phyloP scores from a whole-genome alignment of 2,797 vertebrate genomes.

The Cercopithecus petaurista region DNA sequence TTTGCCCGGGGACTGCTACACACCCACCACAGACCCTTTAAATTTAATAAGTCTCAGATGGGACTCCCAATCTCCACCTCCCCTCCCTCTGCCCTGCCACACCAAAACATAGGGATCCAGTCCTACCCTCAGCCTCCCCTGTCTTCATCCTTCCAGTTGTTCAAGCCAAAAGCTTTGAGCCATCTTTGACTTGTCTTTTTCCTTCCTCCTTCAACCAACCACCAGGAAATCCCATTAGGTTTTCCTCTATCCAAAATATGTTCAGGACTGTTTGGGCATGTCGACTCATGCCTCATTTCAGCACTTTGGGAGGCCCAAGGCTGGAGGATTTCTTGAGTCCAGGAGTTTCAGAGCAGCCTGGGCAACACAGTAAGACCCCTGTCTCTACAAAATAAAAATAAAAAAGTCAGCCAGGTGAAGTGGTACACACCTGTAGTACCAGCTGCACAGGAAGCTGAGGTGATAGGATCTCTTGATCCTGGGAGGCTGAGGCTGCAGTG shows the following conservation, averaged over 20 bases:
- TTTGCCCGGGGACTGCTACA: neutral
- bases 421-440: neutral
- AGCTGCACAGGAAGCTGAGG: neutral
- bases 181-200: too few species aligned
- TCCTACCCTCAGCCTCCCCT: too few species aligned
- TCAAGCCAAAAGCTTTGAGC: neutral
- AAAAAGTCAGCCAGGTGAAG: neutral
- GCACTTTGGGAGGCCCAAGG: neutral
- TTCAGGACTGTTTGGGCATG: neutral
- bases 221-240: neutral
- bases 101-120: neutral
- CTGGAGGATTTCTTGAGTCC: neutral
- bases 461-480: neutral
- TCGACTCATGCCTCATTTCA: accelerated
- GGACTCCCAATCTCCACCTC: too few species aligned
- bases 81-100: neutral
- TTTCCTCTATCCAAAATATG: neutral
- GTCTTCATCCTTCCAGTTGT: neutral
- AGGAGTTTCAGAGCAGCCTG: neutral
- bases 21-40: neutral
- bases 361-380: neutral
- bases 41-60: neutral
- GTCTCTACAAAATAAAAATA: neutral
- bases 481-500: neutral
- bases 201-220: too few species aligned